Evolutionary conservation across 2,113 vertebrate species (phyloP).

Genomic region (Gallinago undulata): DNA sequence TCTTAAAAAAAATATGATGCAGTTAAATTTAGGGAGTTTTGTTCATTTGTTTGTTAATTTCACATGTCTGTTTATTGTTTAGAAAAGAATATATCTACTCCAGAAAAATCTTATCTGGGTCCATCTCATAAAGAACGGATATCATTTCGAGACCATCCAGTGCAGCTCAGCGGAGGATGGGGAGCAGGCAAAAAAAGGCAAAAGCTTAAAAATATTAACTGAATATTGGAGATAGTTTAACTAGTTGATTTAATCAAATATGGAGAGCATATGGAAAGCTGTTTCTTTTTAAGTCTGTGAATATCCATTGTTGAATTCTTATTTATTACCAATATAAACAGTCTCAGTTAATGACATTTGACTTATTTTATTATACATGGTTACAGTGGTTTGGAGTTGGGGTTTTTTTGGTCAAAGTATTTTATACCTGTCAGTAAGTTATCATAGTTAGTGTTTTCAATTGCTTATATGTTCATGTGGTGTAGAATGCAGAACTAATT

Average conservation of each 20-base stretch:
- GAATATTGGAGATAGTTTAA: background rate
- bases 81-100: constrained; percentile 74
- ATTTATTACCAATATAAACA: constrained; percentile 12
- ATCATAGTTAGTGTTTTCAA: constrained; percentile 25
- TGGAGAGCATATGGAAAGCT: background rate
- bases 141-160: constrained; percentile 85
- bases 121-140: constrained; percentile 80
- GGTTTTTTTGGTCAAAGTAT: constrained; percentile 10
- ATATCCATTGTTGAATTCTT: background rate
- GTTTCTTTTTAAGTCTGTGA: constrained; percentile 51
- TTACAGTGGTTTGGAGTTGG: constrained; percentile 27
- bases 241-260: background rate
- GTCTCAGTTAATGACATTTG: constrained; percentile 20
- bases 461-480: constrained; percentile 8
- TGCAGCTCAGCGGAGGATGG: constrained; percentile 88
- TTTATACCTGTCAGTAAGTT: constrained; percentile 53
- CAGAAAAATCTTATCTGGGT: constrained; percentile 65
- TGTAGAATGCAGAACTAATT: constrained; percentile 14
- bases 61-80: constrained; percentile 52
- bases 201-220: constrained; percentile 64
- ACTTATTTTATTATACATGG: constrained; percentile 31
- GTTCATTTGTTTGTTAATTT: constrained; percentile 26
- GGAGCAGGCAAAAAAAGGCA: constrained; percentile 87
- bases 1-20: background rate
- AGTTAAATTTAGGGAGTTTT: background rate